phyloP scores from a whole-genome alignment of 2,113 vertebrate species.

The Leucopsar rothschildi region DNA sequence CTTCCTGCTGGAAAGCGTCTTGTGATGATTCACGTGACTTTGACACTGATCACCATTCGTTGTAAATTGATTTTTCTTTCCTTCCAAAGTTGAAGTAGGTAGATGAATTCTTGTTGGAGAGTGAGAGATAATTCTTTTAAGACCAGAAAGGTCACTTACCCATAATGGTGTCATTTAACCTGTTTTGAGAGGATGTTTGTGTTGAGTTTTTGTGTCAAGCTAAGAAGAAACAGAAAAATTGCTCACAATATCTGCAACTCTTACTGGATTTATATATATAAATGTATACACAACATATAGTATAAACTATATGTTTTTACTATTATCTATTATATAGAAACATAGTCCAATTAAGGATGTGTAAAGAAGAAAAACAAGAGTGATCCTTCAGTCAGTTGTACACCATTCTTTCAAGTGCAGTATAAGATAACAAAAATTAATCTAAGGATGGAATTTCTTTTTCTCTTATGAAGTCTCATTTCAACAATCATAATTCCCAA shows the following conservation, averaged over 20 bases:
- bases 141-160: neutral
- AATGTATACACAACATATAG: neutral
- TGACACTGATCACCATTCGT: neutral
- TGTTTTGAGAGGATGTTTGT: neutral
- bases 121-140: neutral
- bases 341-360: neutral
- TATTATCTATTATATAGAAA: neutral
- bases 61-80: neutral
- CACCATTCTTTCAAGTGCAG: neutral
- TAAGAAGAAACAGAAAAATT: neutral
- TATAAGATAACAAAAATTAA: neutral
- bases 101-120: neutral
- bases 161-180: neutral
- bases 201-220: neutral
- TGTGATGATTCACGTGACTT: neutral
- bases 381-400: neutral
- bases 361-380: neutral
- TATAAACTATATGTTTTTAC: neutral
- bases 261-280: neutral
- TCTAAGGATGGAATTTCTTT: neutral
- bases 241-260: neutral
- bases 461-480: neutral
- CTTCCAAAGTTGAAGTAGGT: neutral
- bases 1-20: neutral
- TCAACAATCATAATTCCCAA: neutral